phyloP scores from a whole-genome alignment of 2,888 invertebrate species.

The Diplolepis rosae region DNA sequence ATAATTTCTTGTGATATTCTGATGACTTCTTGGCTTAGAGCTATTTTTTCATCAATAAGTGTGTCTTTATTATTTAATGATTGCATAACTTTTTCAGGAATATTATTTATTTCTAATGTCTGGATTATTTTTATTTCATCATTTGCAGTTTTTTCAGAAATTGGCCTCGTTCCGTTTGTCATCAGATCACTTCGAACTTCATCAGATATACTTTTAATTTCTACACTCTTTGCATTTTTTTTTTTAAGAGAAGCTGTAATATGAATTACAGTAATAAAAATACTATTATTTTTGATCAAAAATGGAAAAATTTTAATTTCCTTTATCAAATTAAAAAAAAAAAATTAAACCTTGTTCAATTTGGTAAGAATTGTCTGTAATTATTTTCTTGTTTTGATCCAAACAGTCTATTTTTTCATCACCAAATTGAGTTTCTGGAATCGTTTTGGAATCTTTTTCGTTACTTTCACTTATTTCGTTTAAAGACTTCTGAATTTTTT shows the following conservation, averaged over 20 bases:
- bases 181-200: too few relatives aligned
- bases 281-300: too few relatives aligned
- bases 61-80: background rate
- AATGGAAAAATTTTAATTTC: too few relatives aligned
- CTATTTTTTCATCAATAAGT: background rate
- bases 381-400: background rate
- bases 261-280: too few relatives aligned
- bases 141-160: background rate
- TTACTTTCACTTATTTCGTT: background rate
- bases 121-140: background rate
- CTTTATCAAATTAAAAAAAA: background rate
- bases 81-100: background rate
- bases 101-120: background rate
- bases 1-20: slow-evolving; percentile 11
- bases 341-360: background rate
- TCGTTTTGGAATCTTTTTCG: background rate
- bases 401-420: background rate
- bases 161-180: background rate
- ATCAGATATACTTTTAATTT: too few relatives aligned
- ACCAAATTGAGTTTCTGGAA: background rate
- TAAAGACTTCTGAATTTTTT: background rate
- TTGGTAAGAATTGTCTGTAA: background rate
- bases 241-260: too few relatives aligned
- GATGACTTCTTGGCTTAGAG: background rate
- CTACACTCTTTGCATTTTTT: too few relatives aligned